phyloP scores from a whole-genome alignment of 92 coral and sea anemone genomes.

The Bergia sp. region DNA sequence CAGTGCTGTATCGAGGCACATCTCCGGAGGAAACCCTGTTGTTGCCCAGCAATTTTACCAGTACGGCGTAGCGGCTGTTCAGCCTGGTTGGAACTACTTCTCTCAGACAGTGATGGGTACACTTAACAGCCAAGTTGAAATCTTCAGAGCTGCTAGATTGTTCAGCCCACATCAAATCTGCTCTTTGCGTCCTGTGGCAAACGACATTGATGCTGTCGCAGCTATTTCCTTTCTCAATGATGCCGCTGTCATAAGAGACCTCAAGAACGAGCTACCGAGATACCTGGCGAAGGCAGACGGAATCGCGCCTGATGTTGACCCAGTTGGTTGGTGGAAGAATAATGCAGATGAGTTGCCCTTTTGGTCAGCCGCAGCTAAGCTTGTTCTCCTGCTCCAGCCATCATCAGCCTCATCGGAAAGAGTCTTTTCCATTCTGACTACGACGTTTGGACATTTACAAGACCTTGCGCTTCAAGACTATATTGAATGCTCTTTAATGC shows the following conservation, averaged over 20 bases:
- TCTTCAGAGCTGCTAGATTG: slow-evolving; percentile 45
- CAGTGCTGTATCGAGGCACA: slow-evolving; percentile 34
- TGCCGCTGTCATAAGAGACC: background rate
- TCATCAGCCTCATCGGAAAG: slow-evolving; percentile 22
- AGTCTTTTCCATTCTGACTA: slow-evolving; percentile 23
- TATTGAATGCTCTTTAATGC: slow-evolving; percentile 48
- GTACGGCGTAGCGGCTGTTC: slow-evolving; percentile 35
- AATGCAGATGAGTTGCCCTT: slow-evolving; percentile 32
- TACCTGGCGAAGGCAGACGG: slow-evolving; percentile 43
- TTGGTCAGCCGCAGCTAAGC: slow-evolving; percentile 46
- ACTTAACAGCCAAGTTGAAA: slow-evolving; percentile 18
- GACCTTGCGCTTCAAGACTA: slow-evolving; percentile 45
- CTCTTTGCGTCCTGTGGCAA: slow-evolving; percentile 40
- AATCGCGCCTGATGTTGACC: background rate
- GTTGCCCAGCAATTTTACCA: slow-evolving; percentile 28
- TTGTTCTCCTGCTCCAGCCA: slow-evolving; percentile 24
- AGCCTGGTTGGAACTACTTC: slow-evolving; percentile 44
- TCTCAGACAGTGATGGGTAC: slow-evolving; percentile 30
- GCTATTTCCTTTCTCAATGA: slow-evolving; percentile 34
- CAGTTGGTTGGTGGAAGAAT: slow-evolving; percentile 13
- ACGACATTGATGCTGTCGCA: slow-evolving; percentile 37
- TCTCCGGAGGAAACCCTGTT: slow-evolving; percentile 45
- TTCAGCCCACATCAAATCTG: slow-evolving; percentile 39
- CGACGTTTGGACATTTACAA: no score
- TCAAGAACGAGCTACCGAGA: slow-evolving; percentile 17